A percentile compares a stretch with the other conserved stretches of the same genome.
phyloP scores from a whole-genome alignment of 1,140 invertebrate species.

The Luehdorfia chinensis region DNA sequence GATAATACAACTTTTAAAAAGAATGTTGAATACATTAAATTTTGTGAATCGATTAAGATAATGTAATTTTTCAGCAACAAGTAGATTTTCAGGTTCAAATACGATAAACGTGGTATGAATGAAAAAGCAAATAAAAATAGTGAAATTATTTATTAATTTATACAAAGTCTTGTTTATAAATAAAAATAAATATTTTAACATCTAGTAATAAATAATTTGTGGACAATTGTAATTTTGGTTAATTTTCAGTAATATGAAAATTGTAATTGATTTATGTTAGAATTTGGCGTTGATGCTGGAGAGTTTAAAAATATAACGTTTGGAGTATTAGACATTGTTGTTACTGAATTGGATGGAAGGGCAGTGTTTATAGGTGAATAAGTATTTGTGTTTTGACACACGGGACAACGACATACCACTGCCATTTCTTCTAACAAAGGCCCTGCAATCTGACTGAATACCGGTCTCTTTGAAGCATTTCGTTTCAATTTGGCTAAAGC shows the following conservation, averaged over 20 bases:
- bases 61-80: too few relatives aligned
- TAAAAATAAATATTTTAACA: background rate
- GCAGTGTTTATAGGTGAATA: background rate
- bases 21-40: too few relatives aligned
- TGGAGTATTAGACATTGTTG: too few relatives aligned
- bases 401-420: slow-evolving; percentile 19
- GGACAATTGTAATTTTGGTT: background rate
- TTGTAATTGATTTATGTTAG: background rate
- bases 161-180: background rate
- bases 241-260: background rate
- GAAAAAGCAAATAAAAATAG: too few relatives aligned
- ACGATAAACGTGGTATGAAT: too few relatives aligned
- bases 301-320: too few relatives aligned
- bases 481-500: slow-evolving; percentile 20
- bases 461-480: slow-evolving; percentile 18
- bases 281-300: background rate
- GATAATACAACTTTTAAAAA: too few relatives aligned
- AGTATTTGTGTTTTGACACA: slow-evolving; percentile 18
- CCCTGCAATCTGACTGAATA: slow-evolving; percentile 20
- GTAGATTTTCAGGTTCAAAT: too few relatives aligned
- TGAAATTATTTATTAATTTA: slow-evolving; percentile 1
- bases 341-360: slow-evolving; percentile 1
- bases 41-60: too few relatives aligned
- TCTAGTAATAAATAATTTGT: background rate
- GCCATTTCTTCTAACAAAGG: slow-evolving; percentile 26